These are phyloP conservation scores for Delphinus delphis DNA, from an alignment of 2,113 vertebrate species.

Conservation along the genomic window DNA sequence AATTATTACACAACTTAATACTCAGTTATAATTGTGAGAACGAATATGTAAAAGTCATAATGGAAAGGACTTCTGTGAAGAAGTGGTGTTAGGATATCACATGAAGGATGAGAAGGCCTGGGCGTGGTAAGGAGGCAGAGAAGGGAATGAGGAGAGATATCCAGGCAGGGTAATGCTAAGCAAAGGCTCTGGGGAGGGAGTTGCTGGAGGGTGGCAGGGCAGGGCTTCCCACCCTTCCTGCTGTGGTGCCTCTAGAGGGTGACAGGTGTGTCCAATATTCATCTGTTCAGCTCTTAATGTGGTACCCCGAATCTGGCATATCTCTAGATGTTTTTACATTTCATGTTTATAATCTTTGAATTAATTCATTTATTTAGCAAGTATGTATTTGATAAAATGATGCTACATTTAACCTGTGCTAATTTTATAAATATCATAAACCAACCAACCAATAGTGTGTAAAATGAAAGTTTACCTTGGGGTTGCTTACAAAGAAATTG, in stretches of 20 bases:
- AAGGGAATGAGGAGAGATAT: background rate
- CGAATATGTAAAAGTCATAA: background rate
- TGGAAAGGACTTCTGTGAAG: background rate
- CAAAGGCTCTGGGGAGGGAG: background rate
- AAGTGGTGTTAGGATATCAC: background rate
- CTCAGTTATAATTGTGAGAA: background rate
- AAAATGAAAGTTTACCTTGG: background rate
- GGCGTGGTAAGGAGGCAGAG: background rate
- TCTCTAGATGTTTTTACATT: background rate
- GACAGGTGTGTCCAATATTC: background rate
- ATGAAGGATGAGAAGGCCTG: background rate
- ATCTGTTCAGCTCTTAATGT: background rate
- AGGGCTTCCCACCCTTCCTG: background rate
- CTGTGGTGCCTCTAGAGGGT: accelerated
- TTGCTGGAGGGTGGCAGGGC: background rate
- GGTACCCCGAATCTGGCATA: background rate
- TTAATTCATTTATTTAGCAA: background rate
- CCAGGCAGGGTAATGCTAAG: background rate
- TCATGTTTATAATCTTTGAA: background rate
- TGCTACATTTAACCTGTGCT: background rate
- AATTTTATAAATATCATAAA: background rate
- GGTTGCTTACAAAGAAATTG: background rate
- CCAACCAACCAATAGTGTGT: background rate
- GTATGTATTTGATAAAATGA: background rate
- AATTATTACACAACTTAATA: background rate